Conservation (phyloP, 2,797 vertebrate species). For the Parotocinclus haroldoi region DNA sequence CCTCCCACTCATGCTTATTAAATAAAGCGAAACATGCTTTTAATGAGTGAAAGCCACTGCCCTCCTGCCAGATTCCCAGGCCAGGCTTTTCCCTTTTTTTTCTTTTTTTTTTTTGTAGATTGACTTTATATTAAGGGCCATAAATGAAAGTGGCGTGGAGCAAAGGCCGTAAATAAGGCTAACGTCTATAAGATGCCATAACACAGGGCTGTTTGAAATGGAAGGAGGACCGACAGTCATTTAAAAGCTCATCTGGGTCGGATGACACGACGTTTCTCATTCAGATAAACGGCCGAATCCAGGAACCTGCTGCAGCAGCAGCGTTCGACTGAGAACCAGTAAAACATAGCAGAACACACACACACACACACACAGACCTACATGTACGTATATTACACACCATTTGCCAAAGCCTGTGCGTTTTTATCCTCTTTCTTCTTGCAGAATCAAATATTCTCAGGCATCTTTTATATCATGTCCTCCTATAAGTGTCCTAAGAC, state of each 20-base stretch:
- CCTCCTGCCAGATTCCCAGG: background rate
- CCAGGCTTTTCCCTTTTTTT: background rate
- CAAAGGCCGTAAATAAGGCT: slow-evolving; percentile 49
- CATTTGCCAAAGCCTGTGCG: too few species aligned
- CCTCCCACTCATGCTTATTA: slow-evolving; percentile 34
- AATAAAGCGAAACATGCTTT: slow-evolving; percentile 42
- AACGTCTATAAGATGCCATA: slow-evolving; percentile 56
- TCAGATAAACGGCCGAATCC: slow-evolving; percentile 56
- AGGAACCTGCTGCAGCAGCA: slow-evolving; percentile 47
- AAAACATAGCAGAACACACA: slow-evolving; percentile 54
- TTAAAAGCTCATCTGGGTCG: slow-evolving; percentile 61
- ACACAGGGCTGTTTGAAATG: slow-evolving; percentile 53
- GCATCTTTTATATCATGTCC: too few species aligned
- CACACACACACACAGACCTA: slow-evolving; percentile 37
- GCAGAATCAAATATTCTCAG: too few species aligned
- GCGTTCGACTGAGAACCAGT: slow-evolving; percentile 44
- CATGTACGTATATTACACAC: background rate
- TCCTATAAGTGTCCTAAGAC: too few species aligned
- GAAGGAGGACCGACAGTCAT: slow-evolving; percentile 61
- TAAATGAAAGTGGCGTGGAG: slow-evolving; percentile 51
- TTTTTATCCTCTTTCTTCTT: too few species aligned
- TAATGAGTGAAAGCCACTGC: slow-evolving; percentile 33
- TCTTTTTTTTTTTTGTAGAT: slow-evolving; percentile 56
- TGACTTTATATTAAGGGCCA: slow-evolving; percentile 54
- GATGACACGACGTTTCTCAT: slow-evolving; percentile 57